Evolutionary conservation across 2,113 vertebrate genomes (phyloP).

Genomic region (Gallinago undulata): DNA sequence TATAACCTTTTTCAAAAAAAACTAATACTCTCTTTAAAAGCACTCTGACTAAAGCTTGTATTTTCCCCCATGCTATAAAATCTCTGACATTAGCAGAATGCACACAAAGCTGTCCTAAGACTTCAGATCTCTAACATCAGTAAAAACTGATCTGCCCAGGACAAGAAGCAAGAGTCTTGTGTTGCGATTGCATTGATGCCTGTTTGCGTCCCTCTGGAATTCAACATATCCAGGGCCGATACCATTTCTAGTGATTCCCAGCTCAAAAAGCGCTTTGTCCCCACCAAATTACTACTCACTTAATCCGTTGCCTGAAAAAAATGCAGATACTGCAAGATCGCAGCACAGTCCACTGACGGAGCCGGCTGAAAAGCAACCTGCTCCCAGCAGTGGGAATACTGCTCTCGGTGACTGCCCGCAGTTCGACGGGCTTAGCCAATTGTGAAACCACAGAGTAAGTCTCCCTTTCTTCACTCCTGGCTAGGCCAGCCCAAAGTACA

Average conservation of each 20-base stretch:
- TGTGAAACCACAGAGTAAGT: conserved; percentile 27
- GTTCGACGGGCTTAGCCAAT: background rate
- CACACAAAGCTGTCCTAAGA: background rate
- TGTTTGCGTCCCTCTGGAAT: background rate
- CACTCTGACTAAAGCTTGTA: background rate
- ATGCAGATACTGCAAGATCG: background rate
- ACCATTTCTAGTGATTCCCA: background rate
- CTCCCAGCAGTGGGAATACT: background rate
- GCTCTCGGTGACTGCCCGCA: background rate
- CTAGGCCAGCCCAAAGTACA: conserved; percentile 3
- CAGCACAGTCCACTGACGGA: background rate
- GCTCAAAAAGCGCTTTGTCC: background rate
- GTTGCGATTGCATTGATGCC: background rate
- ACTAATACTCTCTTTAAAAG: background rate
- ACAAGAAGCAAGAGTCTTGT: background rate
- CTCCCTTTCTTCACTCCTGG: conserved; percentile 25
- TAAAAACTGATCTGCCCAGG: background rate
- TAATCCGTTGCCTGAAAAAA: background rate
- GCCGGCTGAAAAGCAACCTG: background rate
- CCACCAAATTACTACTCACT: background rate
- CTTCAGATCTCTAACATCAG: background rate
- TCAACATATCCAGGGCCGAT: background rate
- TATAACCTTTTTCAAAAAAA: background rate
- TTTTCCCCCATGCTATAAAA: background rate
- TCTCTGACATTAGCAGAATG: background rate